Evolutionary conservation across 1,140 invertebrate genomes (phyloP).

Genomic region (Proctacanthus coquilletti): DNA sequence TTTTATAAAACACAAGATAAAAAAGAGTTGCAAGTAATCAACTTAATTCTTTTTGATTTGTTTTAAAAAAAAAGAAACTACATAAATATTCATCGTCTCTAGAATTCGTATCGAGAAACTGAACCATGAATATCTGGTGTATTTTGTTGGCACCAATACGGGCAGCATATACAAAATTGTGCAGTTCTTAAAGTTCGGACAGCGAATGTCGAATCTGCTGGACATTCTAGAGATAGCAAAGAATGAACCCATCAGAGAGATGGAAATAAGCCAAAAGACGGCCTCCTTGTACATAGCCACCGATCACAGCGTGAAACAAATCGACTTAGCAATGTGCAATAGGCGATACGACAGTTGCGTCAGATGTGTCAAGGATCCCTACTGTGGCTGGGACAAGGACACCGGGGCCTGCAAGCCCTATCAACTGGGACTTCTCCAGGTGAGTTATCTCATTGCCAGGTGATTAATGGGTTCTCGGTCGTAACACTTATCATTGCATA

Average conservation of each 20-base stretch:
- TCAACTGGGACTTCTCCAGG: slow-evolving; percentile 39
- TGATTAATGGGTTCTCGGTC: not conserved
- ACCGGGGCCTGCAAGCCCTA: slow-evolving; percentile 56
- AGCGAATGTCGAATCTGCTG: slow-evolving; percentile 50
- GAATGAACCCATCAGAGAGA: slow-evolving; percentile 54
- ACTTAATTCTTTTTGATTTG: no score
- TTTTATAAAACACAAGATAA: no score
- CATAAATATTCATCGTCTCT: slow-evolving; percentile 2
- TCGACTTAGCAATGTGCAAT: slow-evolving; percentile 57
- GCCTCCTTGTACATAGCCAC: slow-evolving; percentile 62
- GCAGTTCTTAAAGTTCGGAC: slow-evolving; percentile 43
- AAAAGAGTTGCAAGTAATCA: no score
- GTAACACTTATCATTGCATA: no score
- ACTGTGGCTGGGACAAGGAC: slow-evolving; percentile 73
- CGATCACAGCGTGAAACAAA: slow-evolving; percentile 55
- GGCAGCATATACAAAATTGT: slow-evolving; percentile 70
- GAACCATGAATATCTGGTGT: slow-evolving; percentile 53
- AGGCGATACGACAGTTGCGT: slow-evolving; percentile 60
- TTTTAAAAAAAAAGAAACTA: no score
- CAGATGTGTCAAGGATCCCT: slow-evolving; percentile 62
- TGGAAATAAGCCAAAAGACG: slow-evolving; percentile 53
- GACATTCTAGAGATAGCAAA: slow-evolving; percentile 61
- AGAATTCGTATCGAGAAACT: slow-evolving; percentile 29
- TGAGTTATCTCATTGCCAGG: slow-evolving; percentile 4
- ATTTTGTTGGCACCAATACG: slow-evolving; percentile 62